These are phyloP conservation scores for Grammomys dolichurus DNA, from an alignment of 2,113 vertebrate species.

Conservation along the genomic window DNA sequence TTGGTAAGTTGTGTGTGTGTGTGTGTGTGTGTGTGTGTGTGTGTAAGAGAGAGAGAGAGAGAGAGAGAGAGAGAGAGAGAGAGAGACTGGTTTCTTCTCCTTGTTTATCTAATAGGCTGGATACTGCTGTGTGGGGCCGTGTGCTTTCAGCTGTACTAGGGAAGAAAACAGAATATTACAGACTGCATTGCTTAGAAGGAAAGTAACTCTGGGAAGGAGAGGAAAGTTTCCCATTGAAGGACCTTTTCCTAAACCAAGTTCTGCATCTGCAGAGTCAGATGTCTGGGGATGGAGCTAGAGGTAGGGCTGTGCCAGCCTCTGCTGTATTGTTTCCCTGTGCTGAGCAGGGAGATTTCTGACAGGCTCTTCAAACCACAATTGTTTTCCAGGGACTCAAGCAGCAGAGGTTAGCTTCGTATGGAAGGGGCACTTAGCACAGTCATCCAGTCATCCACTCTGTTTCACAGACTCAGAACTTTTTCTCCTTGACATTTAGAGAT, in stretches of 20 bases:
- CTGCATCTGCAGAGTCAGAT: background rate
- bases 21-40: background rate
- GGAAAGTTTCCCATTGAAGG: background rate
- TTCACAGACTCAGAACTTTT: conserved; percentile 50
- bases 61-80: background rate
- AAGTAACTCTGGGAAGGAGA: background rate
- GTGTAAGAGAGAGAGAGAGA: background rate
- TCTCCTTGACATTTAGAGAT: conserved; percentile 54
- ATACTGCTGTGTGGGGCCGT: background rate
- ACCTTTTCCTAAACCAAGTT: conserved; percentile 1
- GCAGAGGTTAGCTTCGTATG: background rate
- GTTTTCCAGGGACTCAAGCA: background rate
- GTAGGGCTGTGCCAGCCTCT: background rate
- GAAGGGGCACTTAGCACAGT: conserved; percentile 44
- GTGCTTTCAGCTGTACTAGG: background rate
- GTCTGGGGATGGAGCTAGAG: background rate
- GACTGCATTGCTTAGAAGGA: background rate
- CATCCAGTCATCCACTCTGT: conserved; percentile 39
- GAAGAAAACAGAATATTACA: background rate
- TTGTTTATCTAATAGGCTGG: background rate
- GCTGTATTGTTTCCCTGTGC: background rate
- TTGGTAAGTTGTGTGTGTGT: conserved; percentile 91
- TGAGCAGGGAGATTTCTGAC: conserved; percentile 8
- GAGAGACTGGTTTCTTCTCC: background rate
- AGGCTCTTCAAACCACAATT: background rate